phyloP scores from a whole-genome alignment of 1,140 invertebrate species.

The Drosophila sechellia region DNA sequence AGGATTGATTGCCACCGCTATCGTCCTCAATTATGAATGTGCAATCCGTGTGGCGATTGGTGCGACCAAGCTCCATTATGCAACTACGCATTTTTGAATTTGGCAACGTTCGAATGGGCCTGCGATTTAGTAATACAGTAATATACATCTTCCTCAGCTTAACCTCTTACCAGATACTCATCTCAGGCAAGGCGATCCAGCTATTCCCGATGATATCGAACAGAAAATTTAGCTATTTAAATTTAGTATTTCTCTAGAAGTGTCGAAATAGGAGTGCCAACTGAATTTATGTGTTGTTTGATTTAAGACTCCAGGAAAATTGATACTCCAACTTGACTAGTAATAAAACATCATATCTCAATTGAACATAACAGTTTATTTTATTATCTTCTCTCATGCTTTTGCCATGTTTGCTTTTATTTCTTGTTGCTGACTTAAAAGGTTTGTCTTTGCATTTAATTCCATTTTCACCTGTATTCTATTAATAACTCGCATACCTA shows the following conservation, averaged over 20 bases:
- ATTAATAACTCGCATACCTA: conserved; percentile 45
- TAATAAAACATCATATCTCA: conserved; percentile 33
- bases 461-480: conserved; percentile 42
- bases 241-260: neutral
- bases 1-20: neutral
- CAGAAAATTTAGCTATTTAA: conserved; percentile 12
- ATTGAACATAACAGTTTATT: conserved; percentile 81
- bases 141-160: neutral
- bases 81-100: conserved; percentile 6
- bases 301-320: neutral
- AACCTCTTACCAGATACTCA: conserved; percentile 12
- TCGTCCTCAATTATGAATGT: conserved; percentile 11
- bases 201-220: conserved; percentile 2
- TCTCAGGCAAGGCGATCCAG: conserved; percentile 7
- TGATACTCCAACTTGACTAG: neutral
- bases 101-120: neutral
- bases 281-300: conserved; percentile 1
- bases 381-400: conserved; percentile 63
- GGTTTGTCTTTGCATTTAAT: conserved; percentile 37
- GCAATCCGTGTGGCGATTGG: conserved; percentile 26
- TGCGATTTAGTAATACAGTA: neutral
- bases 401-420: conserved; percentile 28
- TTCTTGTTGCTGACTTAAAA: conserved; percentile 33
- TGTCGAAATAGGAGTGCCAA: conserved; percentile 1
- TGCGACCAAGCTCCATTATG: conserved; percentile 2